Conservation (phyloP, 2,113 vertebrate genomes). For the Marmota monax region DNA sequence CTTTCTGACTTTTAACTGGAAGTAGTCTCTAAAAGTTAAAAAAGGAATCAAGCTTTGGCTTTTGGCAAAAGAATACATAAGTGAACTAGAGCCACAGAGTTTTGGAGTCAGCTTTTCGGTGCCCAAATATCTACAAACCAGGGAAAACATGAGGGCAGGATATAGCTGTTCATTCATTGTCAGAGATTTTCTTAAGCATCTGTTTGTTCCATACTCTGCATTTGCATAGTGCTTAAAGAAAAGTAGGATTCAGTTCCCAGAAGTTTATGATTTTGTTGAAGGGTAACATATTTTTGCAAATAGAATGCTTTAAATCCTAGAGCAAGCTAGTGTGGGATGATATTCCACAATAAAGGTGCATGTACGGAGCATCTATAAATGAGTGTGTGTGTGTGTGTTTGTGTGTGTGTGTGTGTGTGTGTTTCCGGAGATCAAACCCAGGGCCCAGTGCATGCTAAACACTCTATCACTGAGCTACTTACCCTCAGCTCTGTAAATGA, state of each 20-base stretch:
- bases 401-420: neutral
- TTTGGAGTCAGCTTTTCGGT: neutral
- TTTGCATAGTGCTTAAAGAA: neutral
- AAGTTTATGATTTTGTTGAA: neutral
- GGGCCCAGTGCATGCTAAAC: no score
- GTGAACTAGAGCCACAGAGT: neutral
- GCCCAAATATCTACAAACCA: neutral
- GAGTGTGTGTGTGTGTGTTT: neutral
- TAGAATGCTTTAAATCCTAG: neutral
- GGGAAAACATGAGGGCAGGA: neutral
- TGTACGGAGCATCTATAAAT: no score
- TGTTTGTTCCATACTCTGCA: neutral
- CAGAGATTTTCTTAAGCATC: neutral
- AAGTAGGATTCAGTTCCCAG: neutral
- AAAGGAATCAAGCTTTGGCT: slow-evolving; percentile 35
- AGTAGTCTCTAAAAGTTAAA: neutral
- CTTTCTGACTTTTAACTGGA: slow-evolving; percentile 9
- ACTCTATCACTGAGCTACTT: neutral
- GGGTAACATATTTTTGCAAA: neutral
- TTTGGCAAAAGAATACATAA: neutral
- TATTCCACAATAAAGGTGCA: neutral
- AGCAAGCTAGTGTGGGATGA: neutral
- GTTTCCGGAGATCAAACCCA: no score
- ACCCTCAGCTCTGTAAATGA: neutral
- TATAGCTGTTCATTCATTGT: neutral